Conservation (phyloP, 2,888 invertebrate genomes). For the Archips crataeganus region DNA sequence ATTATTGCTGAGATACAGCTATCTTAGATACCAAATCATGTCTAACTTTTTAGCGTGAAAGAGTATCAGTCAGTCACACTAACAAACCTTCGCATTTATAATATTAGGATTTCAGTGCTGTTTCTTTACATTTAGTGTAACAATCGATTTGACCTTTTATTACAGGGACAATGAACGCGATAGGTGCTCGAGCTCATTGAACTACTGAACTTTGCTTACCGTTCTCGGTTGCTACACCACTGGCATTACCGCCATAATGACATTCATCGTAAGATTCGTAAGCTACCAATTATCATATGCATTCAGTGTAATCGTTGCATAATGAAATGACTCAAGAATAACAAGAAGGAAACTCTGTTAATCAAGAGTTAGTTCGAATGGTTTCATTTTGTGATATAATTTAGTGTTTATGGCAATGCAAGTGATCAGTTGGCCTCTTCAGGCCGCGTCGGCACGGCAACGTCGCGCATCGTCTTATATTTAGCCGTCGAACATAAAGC, state of each 20-base stretch:
- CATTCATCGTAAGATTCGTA: conserved; percentile 46
- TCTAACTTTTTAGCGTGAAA: too few species aligned
- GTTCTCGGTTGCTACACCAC: conserved; percentile 68
- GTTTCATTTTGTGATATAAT: background rate
- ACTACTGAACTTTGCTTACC: conserved; percentile 79
- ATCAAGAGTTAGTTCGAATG: background rate
- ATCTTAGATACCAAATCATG: too few species aligned
- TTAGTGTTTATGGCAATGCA: conserved; percentile 45
- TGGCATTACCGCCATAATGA: conserved; percentile 62
- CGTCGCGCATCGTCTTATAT: conserved; percentile 70
- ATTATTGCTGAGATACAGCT: too few species aligned
- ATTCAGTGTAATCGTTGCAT: conserved; percentile 51
- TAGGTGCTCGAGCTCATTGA: conserved; percentile 70
- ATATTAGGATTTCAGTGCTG: conserved; percentile 34
- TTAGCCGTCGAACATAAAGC: conserved; percentile 77
- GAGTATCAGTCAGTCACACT: too few species aligned
- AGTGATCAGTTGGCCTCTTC: conserved; percentile 59
- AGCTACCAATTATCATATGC: conserved; percentile 52
- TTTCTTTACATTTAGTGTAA: conserved; percentile 39
- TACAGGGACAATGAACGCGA: conserved; percentile 68
- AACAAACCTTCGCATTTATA: too few species aligned
- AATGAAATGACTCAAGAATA: conserved; percentile 45
- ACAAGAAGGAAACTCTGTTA: conserved; percentile 10
- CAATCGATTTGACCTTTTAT: conserved; percentile 70
- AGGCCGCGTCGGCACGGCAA: conserved; percentile 59